phyloP scores from a whole-genome alignment of 2,888 invertebrate genomes.

The Fragum sueziense region DNA sequence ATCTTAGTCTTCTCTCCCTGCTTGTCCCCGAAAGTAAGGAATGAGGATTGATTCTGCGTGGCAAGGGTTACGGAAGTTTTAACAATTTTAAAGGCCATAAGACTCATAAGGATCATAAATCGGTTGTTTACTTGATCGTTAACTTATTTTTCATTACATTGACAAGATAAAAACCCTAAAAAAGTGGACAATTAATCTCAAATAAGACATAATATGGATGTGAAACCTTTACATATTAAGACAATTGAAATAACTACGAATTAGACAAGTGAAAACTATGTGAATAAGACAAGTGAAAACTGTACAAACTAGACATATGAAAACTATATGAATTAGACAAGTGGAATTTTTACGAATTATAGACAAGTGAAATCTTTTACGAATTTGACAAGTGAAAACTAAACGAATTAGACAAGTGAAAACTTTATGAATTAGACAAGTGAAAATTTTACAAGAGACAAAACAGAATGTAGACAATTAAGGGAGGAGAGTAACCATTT shows the following conservation, averaged over 20 bases:
- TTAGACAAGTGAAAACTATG: neutral
- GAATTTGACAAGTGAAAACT: neutral
- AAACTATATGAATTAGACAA: neutral
- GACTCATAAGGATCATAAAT: neutral
- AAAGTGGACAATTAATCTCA: no score
- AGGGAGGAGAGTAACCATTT: neutral
- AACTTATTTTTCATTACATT: conserved; percentile 7
- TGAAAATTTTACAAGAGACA: no score
- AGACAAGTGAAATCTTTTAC: neutral
- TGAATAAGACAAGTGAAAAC: neutral
- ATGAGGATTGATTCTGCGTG: no score
- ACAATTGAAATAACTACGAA: neutral
- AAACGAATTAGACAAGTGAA: neutral
- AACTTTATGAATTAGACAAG: neutral
- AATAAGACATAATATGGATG: no score
- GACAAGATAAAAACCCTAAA: neutral
- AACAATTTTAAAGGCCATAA: conserved; percentile 15
- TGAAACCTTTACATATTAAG: neutral
- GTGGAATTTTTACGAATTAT: neutral
- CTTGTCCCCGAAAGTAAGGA: no score
- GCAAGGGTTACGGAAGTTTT: no score
- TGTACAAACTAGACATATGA: neutral
- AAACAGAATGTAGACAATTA: neutral
- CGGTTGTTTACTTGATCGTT: neutral
- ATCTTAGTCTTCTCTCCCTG: no score